A percentile compares a stretch with the other conserved stretches of the same genome.
Conservation (phyloP, 2,888 invertebrate species). For the Linnaemya vulpina region DNA sequence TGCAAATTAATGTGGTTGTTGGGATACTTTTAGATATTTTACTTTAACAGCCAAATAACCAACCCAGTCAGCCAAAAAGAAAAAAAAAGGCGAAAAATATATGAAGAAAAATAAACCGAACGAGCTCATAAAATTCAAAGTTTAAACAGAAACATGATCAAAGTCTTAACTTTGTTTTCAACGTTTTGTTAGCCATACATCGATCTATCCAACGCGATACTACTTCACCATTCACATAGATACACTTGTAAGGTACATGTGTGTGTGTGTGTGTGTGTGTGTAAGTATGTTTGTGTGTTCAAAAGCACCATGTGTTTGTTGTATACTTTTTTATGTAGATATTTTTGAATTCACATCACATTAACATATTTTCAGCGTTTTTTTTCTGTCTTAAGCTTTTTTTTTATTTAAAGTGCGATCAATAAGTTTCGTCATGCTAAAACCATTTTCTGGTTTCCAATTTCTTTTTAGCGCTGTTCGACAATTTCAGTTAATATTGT, state of each 20-base stretch:
- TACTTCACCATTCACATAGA: slow-evolving; percentile 2
- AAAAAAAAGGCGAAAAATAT: background rate
- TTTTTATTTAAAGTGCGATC: slow-evolving; percentile 47
- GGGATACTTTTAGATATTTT: slow-evolving; percentile 67
- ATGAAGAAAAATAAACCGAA: slow-evolving; percentile 5
- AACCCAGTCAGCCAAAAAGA: slow-evolving; percentile 13
- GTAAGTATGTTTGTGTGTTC: background rate
- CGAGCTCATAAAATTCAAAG: slow-evolving; percentile 29
- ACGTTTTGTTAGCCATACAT: slow-evolving; percentile 38
- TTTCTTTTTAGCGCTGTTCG: slow-evolving; percentile 51
- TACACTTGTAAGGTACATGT: slow-evolving; percentile 15
- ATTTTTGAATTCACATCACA: slow-evolving; percentile 46
- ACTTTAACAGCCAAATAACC: slow-evolving; percentile 46
- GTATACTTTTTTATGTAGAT: background rate
- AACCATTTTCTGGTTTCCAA: slow-evolving; percentile 63
- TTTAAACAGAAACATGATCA: slow-evolving; percentile 50
- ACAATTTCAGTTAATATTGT: background rate
- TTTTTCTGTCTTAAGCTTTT: slow-evolving; percentile 51
- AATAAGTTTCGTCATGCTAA: slow-evolving; percentile 58
- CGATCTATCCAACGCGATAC: background rate
- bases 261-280: background rate
- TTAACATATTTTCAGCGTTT: slow-evolving; percentile 63
- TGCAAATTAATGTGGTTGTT: slow-evolving; percentile 70
- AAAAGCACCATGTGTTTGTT: background rate
- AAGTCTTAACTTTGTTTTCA: slow-evolving; percentile 48